phyloP scores from a whole-genome alignment of 2,888 invertebrate species.

The Lasioglossum vierecki region DNA sequence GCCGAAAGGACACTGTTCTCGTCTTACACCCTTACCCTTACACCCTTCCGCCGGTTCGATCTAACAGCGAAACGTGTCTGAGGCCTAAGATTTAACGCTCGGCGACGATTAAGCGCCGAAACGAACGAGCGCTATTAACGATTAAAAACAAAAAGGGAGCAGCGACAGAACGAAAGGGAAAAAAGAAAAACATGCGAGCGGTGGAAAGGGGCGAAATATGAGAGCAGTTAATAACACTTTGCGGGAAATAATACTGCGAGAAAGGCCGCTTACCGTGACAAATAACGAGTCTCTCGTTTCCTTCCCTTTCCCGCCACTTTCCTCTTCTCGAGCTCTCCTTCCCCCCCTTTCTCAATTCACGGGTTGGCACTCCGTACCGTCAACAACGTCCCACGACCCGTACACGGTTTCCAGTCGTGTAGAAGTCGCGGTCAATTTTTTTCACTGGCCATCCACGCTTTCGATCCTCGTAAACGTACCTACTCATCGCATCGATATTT shows the following conservation, averaged over 20 bases:
- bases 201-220: slow-evolving; percentile 83
- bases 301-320: slow-evolving; percentile 48
- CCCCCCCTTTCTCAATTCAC: slow-evolving; percentile 45
- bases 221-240: slow-evolving; percentile 84
- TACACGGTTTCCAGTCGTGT: neutral
- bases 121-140: slow-evolving; percentile 83
- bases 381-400: slow-evolving; percentile 52
- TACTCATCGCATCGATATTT: neutral
- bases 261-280: slow-evolving; percentile 84
- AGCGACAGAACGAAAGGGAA: slow-evolving; percentile 69
- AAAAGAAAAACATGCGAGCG: slow-evolving; percentile 74
- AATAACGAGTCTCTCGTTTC: slow-evolving; percentile 80
- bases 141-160: slow-evolving; percentile 75
- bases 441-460: neutral
- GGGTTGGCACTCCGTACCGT: slow-evolving; percentile 53
- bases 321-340: slow-evolving; percentile 46
- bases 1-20: slow-evolving; percentile 73
- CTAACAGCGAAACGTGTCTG: slow-evolving; percentile 57
- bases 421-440: neutral
- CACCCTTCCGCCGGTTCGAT: slow-evolving; percentile 57
- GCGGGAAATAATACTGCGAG: slow-evolving; percentile 84
- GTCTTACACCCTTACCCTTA: slow-evolving; percentile 21
- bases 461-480: neutral
- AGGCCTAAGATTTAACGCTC: slow-evolving; percentile 16
- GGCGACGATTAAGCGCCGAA: slow-evolving; percentile 80